phyloP scores from a whole-genome alignment of 2,113 vertebrate genomes.

The Tursiops truncatus region DNA sequence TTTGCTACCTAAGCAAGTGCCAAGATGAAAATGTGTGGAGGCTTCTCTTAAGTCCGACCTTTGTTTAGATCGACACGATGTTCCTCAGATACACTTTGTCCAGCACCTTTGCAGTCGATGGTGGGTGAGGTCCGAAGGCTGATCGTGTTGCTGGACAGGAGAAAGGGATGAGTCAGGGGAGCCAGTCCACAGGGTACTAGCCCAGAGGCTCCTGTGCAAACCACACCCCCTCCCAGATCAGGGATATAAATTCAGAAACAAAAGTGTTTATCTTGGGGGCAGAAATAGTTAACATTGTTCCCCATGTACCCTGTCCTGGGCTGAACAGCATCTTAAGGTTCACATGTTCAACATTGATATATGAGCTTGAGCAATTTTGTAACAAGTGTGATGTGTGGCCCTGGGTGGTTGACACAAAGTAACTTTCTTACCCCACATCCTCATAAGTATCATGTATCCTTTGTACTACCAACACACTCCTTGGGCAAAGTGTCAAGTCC shows the following conservation, averaged over 20 bases:
- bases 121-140: rapidly evolving
- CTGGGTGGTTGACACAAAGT: neutral
- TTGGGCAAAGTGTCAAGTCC: neutral
- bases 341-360: rapidly evolving
- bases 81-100: rapidly evolving
- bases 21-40: rapidly evolving
- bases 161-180: rapidly evolving
- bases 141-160: rapidly evolving
- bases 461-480: rapidly evolving
- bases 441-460: rapidly evolving
- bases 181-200: rapidly evolving
- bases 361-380: neutral
- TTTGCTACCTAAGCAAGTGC: rapidly evolving
- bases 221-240: neutral
- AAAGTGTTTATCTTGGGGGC: rapidly evolving
- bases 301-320: neutral
- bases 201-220: rapidly evolving
- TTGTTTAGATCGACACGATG: rapidly evolving
- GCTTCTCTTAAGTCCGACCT: no score
- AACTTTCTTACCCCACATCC: no score
- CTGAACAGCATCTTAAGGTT: neutral
- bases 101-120: rapidly evolving
- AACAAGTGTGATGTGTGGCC: neutral
- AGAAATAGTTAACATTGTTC: neutral
- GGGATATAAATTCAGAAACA: neutral